Evolutionary conservation across 1,140 invertebrate genomes (phyloP).

Genomic region (Lordiphosa clarofinis): DNA sequence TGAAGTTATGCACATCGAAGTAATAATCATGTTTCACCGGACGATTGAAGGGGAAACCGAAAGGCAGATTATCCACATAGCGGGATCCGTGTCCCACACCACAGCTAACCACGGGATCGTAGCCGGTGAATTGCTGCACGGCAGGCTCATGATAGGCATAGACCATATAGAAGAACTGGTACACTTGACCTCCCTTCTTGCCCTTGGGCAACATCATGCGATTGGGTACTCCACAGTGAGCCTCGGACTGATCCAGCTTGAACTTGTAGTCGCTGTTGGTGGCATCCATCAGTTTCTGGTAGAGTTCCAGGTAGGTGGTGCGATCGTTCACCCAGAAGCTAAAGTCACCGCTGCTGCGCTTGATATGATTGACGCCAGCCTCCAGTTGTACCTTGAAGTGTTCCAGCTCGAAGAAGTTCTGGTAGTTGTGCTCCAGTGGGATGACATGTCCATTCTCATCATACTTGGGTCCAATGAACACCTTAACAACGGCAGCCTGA

Average conservation of each 20-base stretch:
- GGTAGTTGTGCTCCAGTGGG: constrained; percentile 66
- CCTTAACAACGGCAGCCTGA: constrained; percentile 81
- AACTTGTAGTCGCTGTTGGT: constrained; percentile 80
- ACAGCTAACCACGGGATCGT: constrained; percentile 63
- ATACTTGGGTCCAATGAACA: constrained; percentile 83
- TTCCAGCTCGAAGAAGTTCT: constrained; percentile 78
- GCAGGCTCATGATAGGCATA: constrained; percentile 80
- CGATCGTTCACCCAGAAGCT: constrained; percentile 68
- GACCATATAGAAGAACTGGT: constrained; percentile 84
- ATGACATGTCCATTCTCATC: constrained; percentile 80
- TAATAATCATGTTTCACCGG: constrained; percentile 81
- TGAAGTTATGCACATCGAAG: constrained; percentile 84
- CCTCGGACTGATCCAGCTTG: constrained; percentile 80
- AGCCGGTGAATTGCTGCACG: constrained; percentile 62
- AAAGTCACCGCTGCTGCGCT: constrained; percentile 68
- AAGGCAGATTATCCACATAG: constrained; percentile 80
- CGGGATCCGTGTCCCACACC: constrained; percentile 79
- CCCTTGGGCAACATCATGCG: constrained; percentile 86
- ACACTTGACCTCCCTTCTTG: constrained; percentile 83
- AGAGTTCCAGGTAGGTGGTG: constrained; percentile 72
- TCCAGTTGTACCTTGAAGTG: constrained; percentile 70
- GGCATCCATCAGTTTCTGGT: constrained; percentile 74
- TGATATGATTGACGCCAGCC: constrained; percentile 59
- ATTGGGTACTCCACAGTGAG: constrained; percentile 83
- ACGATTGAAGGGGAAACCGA: constrained; percentile 86